Conservation (phyloP, 2,113 vertebrate genomes). For the Noturus placidus region DNA sequence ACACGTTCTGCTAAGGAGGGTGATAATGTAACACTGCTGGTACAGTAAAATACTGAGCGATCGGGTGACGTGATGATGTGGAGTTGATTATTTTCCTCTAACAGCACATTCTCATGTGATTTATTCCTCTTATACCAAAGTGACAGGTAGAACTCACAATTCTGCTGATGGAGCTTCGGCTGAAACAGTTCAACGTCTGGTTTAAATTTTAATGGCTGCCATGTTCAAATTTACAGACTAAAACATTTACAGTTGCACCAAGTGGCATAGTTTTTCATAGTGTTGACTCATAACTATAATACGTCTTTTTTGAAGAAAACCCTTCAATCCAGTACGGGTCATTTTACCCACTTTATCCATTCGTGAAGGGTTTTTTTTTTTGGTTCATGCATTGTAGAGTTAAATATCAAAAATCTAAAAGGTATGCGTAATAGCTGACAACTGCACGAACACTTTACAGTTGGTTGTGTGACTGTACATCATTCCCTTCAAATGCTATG, state of each 20-base stretch:
- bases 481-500: too few relatives aligned
- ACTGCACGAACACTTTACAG: too few relatives aligned
- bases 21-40: neutral
- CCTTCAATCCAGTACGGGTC: too few relatives aligned
- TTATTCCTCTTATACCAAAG: neutral
- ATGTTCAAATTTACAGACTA: neutral
- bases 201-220: neutral
- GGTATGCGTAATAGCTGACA: too few relatives aligned
- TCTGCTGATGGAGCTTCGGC: neutral
- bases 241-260: neutral
- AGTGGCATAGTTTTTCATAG: neutral
- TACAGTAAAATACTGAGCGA: neutral
- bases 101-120: neutral
- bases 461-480: too few relatives aligned
- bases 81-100: too few relatives aligned
- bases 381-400: too few relatives aligned
- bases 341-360: too few relatives aligned
- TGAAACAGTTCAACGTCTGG: neutral
- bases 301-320: too few relatives aligned
- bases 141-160: neutral
- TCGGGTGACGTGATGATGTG: neutral
- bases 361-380: too few relatives aligned
- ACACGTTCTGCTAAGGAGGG: too few relatives aligned
- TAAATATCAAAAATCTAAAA: too few relatives aligned
- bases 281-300: neutral